Percentiles rank a stretch among this genome's conserved stretches.
These are phyloP conservation scores for Eulithis prunata DNA, from an alignment of 2,888 invertebrate species.

Conservation along the genomic window DNA sequence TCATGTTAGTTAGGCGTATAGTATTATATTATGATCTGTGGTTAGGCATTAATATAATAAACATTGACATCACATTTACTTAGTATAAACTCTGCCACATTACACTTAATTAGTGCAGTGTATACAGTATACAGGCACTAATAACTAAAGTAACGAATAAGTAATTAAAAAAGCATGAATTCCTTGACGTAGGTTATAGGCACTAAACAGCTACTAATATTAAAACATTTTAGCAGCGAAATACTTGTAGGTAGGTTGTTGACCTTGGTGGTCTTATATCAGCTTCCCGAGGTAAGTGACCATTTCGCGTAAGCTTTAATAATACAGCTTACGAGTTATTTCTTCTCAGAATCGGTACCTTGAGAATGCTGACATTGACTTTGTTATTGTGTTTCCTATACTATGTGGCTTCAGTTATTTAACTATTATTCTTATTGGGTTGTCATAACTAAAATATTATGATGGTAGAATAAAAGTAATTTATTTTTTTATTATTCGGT, in stretches of 20 bases:
- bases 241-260: constrained; percentile 42
- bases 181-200: no score
- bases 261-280: constrained; percentile 58
- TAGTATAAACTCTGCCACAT: no score
- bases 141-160: no score
- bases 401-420: background rate
- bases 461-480: no score
- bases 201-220: background rate
- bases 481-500: no score
- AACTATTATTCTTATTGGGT: background rate
- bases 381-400: constrained; percentile 40
- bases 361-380: constrained; percentile 56
- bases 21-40: no score
- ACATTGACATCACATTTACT: background rate
- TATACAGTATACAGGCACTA: no score
- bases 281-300: constrained; percentile 61
- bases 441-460: no score
- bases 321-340: constrained; percentile 49
- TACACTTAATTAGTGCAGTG: no score
- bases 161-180: no score
- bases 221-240: constrained; percentile 19
- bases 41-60: background rate
- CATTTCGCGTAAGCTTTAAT: constrained; percentile 49
- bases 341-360: constrained; percentile 44
- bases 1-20: no score